Conservation (phyloP, 2,797 vertebrate species). For the Myoxocephalus aenaeus region DNA sequence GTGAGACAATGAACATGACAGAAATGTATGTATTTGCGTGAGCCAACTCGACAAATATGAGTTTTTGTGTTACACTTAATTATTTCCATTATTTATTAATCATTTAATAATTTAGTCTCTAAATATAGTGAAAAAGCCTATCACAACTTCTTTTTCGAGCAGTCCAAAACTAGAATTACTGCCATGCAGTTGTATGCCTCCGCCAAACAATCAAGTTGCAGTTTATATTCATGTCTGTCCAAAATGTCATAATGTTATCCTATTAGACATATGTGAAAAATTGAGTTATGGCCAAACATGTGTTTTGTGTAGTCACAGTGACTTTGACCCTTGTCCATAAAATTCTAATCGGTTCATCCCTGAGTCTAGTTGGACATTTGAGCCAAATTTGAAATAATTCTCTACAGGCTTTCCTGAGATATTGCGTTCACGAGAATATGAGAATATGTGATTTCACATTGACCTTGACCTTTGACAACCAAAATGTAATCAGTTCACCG, state of each 20-base stretch:
- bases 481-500: too few relatives aligned
- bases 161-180: neutral
- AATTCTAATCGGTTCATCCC: neutral
- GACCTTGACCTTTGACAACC: too few relatives aligned
- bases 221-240: neutral
- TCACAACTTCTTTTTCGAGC: neutral
- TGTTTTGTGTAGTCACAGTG: neutral
- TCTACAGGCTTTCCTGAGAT: too few relatives aligned
- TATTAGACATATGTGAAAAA: neutral
- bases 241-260: neutral
- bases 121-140: neutral
- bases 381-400: neutral
- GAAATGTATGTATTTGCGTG: neutral
- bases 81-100: neutral
- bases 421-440: too few relatives aligned
- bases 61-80: neutral
- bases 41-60: neutral
- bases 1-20: neutral
- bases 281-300: neutral
- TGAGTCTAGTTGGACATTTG: neutral
- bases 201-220: neutral
- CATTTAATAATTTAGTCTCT: neutral
- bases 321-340: neutral
- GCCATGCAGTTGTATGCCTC: neutral
- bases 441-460: too few relatives aligned